Base-by-base conservation (phyloP, 2,797 vertebrate genomes). In the Graptemys geographica region DNA sequence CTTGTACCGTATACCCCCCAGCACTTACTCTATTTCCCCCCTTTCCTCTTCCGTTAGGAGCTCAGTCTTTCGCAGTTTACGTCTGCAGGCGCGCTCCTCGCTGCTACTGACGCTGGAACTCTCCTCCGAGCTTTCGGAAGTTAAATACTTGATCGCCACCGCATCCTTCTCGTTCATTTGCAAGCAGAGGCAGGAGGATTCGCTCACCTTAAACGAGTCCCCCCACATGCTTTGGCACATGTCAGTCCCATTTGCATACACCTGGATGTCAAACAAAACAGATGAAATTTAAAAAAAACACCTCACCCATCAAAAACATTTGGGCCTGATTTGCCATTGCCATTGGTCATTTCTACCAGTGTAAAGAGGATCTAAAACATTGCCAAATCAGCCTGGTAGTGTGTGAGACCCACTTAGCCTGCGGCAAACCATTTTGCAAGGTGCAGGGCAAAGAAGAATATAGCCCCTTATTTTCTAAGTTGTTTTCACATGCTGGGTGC, bases 211-310 rank as follows among this genome's bases (percentile, higher is more conserved):
- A 65, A 98, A 97, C 37, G 98, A 98, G 21, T 79, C 0, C 1
- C 98, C 98, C 98, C 98, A 98, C 96, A 98, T 97, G 52, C 12
- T 98, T 83, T 96, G 89, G 90, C 98, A 98, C 93, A 98, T 80
- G 65, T 98, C 97, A 21, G 95, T 97, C 31, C 97, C 98, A 52
- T 97, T 96, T 90, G 55, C 27, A 0, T 98, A 98, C 96, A 97
- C 96, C 98, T 98, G 94, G 44, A 33, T 56, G 72, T 95, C 79
- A 96, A 91, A 84, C 91, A 95, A 95, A 23, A 25, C 49, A 84
- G 57, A 27, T 95, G 81, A 93, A 4, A 52, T 93, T 94, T 88
- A 8, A 65, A 94, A 76, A 91, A 0, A 89, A 79, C 23, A 23
- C 78, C 65, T 89, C 82, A 69, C 81, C 27, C 31, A 59, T 62